Evolutionary conservation across 1,140 invertebrate genomes (phyloP).

Genomic region (Vanessa atalanta): DNA sequence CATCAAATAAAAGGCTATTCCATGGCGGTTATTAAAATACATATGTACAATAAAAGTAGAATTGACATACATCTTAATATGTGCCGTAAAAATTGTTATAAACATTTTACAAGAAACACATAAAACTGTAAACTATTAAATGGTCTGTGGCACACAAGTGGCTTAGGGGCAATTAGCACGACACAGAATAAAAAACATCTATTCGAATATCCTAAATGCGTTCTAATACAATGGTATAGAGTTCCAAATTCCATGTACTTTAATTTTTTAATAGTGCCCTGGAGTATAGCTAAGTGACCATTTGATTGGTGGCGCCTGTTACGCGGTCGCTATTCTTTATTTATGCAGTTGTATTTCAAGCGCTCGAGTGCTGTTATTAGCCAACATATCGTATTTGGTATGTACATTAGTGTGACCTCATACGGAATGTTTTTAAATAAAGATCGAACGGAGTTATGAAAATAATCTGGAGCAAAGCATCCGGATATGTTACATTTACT

Average conservation of each 20-base stretch:
- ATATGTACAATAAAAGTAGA: too few species aligned
- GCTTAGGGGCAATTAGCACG: conserved; percentile 17
- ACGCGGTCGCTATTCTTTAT: conserved; percentile 14
- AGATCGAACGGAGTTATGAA: too few species aligned
- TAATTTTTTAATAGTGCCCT: conserved; percentile 14
- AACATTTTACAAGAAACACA: not conserved
- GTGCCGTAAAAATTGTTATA: not conserved
- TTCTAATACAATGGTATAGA: not conserved
- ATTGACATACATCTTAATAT: too few species aligned
- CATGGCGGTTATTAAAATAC: too few species aligned
- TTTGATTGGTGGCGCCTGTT: conserved; percentile 15
- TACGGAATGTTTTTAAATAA: not conserved
- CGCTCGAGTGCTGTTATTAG: not conserved
- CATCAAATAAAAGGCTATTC: too few species aligned
- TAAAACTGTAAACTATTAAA: not conserved
- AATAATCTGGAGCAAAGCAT: too few species aligned
- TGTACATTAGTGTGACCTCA: not conserved
- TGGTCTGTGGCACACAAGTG: not conserved
- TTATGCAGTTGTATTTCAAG: conserved; percentile 12
- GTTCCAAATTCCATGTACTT: not conserved
- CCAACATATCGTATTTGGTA: conserved; percentile 1
- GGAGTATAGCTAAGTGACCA: conserved; percentile 4
- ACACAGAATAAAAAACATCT: conserved; percentile 2
- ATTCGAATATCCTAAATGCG: not conserved
- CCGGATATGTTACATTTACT: too few species aligned